Evolutionary conservation across 2,113 vertebrate genomes (phyloP), one percentile per base, ranked within the genome.

Genomic region (Balaenoptera acutorostrata): DNA sequence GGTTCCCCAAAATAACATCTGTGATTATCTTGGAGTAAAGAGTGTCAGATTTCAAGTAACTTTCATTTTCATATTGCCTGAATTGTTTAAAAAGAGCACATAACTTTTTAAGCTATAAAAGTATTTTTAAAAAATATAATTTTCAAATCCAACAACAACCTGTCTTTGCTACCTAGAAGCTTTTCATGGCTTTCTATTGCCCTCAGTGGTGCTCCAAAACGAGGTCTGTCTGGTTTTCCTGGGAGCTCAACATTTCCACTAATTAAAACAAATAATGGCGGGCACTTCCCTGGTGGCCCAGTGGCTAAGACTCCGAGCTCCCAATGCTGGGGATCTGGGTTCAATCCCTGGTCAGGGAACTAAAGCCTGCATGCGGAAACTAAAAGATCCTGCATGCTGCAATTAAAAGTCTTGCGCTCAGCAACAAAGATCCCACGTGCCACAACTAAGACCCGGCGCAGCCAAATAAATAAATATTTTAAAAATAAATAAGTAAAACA

Each of bases 11-110:
- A 96, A 90, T 84, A 74, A n/a, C 77, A 78, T 31, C 46, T 75
- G 55, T 81, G 57, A 92, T 95, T 87, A 74, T 87, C 63, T 92
- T 83, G 41, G 29, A 57, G 41, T 41, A 78, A 88, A 84, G 21
- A 8, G 14, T 80, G 52, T 88, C 82, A 88, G 39, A 59, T 93
- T 93, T 91, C 20, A 95, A 89, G 41, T 87, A 89, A 95, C 72
- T 93, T 83, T 92, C 72, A 88, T 95, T 90, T 90, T 95, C 46
- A 71, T 66, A 82, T 72, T 95, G 27, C 33, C 75, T 72, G 12
- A 94, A 81, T 91, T 92, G 71, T 94, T 93, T 96, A 88, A 94
- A 91, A 78, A 75, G 36, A 85, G 27, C 20, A 72, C 46, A 27
- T 86, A 55, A 46, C 6, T 36, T 90, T 80, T 90, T 85, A 96